phyloP scores from a whole-genome alignment of 2,888 invertebrate genomes.

The Clistopyga incitator region DNA sequence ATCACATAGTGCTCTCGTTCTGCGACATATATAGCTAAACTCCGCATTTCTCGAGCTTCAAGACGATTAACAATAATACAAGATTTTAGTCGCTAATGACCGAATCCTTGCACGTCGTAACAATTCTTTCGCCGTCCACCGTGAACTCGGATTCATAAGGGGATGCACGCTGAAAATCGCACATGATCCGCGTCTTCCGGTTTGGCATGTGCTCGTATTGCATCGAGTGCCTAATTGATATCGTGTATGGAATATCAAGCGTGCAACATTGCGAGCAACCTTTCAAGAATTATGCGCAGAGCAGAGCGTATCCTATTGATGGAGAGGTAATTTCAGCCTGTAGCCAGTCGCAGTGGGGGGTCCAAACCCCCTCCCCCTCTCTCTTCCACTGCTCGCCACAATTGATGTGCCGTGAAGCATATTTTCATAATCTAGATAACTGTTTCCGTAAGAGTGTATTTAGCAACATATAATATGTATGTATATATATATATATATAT shows the following conservation, averaged over 20 bases:
- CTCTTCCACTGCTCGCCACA: not conserved
- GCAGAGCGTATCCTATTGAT: not conserved
- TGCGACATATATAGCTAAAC: too few species aligned
- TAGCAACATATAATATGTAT: slow-evolving; percentile 12
- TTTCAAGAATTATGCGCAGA: not conserved
- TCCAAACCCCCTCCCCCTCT: not conserved
- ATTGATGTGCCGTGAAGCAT: slow-evolving; percentile 5
- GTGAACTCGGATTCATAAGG: too few species aligned
- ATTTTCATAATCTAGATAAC: not conserved
- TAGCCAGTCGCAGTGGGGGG: too few species aligned
- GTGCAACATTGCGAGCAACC: not conserved
- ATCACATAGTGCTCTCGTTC: not conserved
- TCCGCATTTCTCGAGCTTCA: too few species aligned
- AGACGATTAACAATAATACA: too few species aligned
- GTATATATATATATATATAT: too few species aligned
- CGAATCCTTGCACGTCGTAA: too few species aligned
- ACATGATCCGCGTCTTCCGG: slow-evolving; percentile 2
- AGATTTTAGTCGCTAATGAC: too few species aligned
- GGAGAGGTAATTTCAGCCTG: not conserved
- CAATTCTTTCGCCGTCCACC: too few species aligned
- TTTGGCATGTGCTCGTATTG: not conserved
- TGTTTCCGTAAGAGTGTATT: not conserved
- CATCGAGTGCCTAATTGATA: not conserved
- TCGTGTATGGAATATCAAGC: not conserved
- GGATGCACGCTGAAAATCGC: too few species aligned